Base-by-base conservation (phyloP, 2,888 invertebrate species). In the Liodrosophila aerea region DNA sequence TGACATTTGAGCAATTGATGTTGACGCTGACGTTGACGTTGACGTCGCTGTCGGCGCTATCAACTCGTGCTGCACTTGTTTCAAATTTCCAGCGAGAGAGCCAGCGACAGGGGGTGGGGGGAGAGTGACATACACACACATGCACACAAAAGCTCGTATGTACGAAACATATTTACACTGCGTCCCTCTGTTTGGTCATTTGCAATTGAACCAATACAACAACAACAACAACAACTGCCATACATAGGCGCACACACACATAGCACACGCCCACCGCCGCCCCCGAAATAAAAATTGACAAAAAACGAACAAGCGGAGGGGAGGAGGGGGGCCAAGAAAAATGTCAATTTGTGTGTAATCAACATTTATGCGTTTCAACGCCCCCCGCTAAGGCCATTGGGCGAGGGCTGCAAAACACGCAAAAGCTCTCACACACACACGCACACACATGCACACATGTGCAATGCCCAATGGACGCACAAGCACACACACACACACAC, bases 381-480 rank as follows among this genome's bases (percentile, higher is more conserved):
- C 70, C 73, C 71, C 70, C 67, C 73, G 66, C 71, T 43, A 60
- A 61, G 49, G 58, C 70, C 70, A 73, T 73, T 66, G 69, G 62
- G 64, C 65, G 46, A 40, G 30, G 37, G 54, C 40, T 44, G 40
- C 40, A 43, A 11, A 9, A 12, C 47, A 52, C 45, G 27, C 34
- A 51, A 41, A 54, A 13, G 30, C 43, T 39, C 46, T 51, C 44
- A 44, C 40, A 29, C 41, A 16, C 34, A 53, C 33, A 18, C 34
- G 36, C 11, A 43, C 51, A 30, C 4, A 12, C 27, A 46, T 41
- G n/a, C 34, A 50, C 51, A 50, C 51, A 61, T 64, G 39, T 71
- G 83, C 83, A 80, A 73, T 84, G 85, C 73, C 78, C 76, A 85
- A 85, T 81, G 80, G 85, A 85, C 83, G 80, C 81, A 67, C 65